Evolutionary conservation across 2,888 invertebrate genomes (phyloP), one percentile per base, ranked within the genome.

Genomic region (Noctuana brunneofusca): DNA sequence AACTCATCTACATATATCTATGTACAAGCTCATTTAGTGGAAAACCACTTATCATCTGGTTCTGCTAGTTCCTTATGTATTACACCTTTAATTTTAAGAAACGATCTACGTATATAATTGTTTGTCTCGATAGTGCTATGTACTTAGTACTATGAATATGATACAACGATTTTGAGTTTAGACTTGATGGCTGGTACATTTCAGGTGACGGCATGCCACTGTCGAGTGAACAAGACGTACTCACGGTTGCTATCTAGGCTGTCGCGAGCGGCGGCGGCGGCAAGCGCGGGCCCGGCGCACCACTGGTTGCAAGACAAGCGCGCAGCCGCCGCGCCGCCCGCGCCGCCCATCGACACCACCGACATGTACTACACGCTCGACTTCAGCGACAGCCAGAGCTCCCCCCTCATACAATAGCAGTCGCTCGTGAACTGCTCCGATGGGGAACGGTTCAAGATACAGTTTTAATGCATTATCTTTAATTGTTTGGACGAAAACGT

Each of bases 311-410:
- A 93, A 70, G 94, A 93, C 83, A 93, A 93, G 73, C 88, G 87
- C 48, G 81, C 78, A 73, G 74, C 63, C 65, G 75, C 71, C 50
- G 80, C 67, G 78, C 64, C 75, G 71, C 71, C 74, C 75, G 64
- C 64, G 72, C 85, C 63, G 71, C 84, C 77, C 66, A 92, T 94
- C 73, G 93, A 95, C 80, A 94, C 94, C 73, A 93, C 94, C 24
- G 95, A 95, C 76, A 95, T 95, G 94, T 95, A 95, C 86, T 95
- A 95, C 88, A 95, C 95, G 52, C 93, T 95, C 71, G 95, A 95
- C 85, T 95, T 95, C 90, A 95, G 94, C 79, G 95, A 95, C 89
- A 95, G 94, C 74, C 95, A 95, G 83, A 94, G 94, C 79, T 95
- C 95, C 16, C 95, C 95, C 27, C 93, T 95, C 72, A 95, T 95